A percentile compares a stretch with the other conserved stretches of the same genome.
Evolutionary conservation across 1,140 invertebrate genomes (phyloP).

Genomic region (Magallana angulata): DNA sequence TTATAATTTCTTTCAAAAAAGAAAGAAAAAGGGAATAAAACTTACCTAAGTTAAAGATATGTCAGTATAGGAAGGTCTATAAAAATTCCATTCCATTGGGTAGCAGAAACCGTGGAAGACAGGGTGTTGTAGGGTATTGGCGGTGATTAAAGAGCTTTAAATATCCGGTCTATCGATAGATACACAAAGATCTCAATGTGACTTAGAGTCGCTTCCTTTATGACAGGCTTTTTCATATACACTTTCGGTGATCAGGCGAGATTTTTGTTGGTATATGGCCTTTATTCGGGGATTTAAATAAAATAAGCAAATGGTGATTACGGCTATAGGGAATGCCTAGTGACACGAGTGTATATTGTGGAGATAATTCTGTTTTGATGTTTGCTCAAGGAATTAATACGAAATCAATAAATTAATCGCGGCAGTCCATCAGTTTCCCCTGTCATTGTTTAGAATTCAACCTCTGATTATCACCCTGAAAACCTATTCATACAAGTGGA

Average conservation of each 20-base stretch:
- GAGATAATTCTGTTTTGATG: slow-evolving; percentile 35
- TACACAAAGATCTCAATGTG: slow-evolving; percentile 30
- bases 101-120: background rate
- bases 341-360: slow-evolving; percentile 26
- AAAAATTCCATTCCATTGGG: slow-evolving; percentile 28
- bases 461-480: background rate
- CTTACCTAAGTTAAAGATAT: background rate
- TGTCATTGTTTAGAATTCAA: background rate
- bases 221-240: slow-evolving; percentile 7
- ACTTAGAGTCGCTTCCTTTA: slow-evolving; percentile 22
- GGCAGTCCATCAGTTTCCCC: background rate
- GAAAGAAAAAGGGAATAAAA: background rate
- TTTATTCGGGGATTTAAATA: slow-evolving; percentile 36
- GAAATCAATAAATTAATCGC: background rate
- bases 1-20: too few relatives aligned
- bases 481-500: background rate
- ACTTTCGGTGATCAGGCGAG: slow-evolving; percentile 28
- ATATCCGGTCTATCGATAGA: slow-evolving; percentile 18
- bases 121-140: background rate
- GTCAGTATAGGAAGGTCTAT: background rate
- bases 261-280: slow-evolving; percentile 31
- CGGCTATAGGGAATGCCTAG: slow-evolving; percentile 17
- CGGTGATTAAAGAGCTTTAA: slow-evolving; percentile 24
- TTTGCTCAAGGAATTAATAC: slow-evolving; percentile 32
- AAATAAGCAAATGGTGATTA: slow-evolving; percentile 30